Evolutionary conservation across 2,888 invertebrate genomes (phyloP), one percentile per base, ranked within the genome.

Genomic region (Tachina lurida): DNA sequence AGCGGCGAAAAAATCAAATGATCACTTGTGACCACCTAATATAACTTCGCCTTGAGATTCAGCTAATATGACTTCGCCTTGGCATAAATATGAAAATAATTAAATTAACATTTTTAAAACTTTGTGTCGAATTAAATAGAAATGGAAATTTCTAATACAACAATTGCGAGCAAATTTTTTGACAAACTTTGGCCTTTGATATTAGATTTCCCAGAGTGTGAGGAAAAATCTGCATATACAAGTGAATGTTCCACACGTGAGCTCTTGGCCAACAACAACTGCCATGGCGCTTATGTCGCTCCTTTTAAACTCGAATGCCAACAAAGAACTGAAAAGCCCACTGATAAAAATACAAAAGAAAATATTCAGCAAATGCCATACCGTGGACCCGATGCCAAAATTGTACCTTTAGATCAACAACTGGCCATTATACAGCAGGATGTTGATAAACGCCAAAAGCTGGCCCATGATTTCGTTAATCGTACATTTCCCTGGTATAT

Each of bases 101-200:
- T 2, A 58, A 56, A 22, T 10, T 31, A 1, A 58, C 4, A 31
- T 58, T 58, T 31, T 19, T 56, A 1, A 58, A 31, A 15, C 39
- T 58, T 31, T 1, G 31, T 9, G 7, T n/a, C 10, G 10, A 60
- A 7, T 31, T 31, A 39, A 60, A 1, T 39, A 39, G 56, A 56
- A 39, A 84, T 83, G 76, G 17, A 60, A 43, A 43, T 45, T 9
- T 63, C 70, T 2, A 22, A 73, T 3, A 15, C 52, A 2, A 85
- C 77, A 10, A 63, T 84, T 56, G 63, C 39, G 3, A 62, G 56
- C n/a, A 45, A 74, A 0, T 90, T 91, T 75, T 90, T 90, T 19
- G 89, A 91, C 8, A 83, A 87, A 8, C 80, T 91, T 9, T 91
- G 92, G 92, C 91, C 91, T 0, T 68, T 88, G n/a, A 89, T 91